Conservation (phyloP, 2,797 vertebrate genomes). For the Enteromius unitaeniatus region DNA sequence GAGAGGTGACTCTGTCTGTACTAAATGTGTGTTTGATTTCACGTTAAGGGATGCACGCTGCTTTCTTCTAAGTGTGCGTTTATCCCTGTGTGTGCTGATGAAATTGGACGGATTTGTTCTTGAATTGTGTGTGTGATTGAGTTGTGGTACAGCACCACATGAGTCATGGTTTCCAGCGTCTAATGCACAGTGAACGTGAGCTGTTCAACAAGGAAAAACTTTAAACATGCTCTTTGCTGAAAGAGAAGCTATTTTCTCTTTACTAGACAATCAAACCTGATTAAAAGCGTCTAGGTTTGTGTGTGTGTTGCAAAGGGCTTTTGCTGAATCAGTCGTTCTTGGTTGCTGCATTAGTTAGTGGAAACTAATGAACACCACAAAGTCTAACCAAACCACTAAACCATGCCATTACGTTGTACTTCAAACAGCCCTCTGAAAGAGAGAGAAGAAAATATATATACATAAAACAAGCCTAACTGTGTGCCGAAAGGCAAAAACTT, state of each 20-base stretch:
- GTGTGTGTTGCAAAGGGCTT: conserved; percentile 7
- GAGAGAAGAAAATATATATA: neutral
- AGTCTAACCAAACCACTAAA: conserved; percentile 32
- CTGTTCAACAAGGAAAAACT: conserved; percentile 20
- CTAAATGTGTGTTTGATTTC: conserved; percentile 11
- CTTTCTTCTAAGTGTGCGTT: conserved; percentile 4
- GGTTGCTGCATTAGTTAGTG: conserved; percentile 20
- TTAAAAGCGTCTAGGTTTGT: neutral
- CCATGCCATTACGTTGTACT: conserved; percentile 9
- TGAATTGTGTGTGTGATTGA: conserved; percentile 27
- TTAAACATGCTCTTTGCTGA: conserved; percentile 33
- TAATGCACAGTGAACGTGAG: conserved; percentile 7
- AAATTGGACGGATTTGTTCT: neutral
- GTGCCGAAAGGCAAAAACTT: neutral
- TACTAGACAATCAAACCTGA: conserved; percentile 59
- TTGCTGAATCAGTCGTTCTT: conserved; percentile 27
- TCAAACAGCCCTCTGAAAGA: conserved; percentile 20
- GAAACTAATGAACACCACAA: conserved; percentile 29
- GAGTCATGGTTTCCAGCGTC: conserved; percentile 52
- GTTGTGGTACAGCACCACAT: conserved; percentile 31
- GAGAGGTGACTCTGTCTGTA: neutral
- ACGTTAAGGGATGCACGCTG: neutral
- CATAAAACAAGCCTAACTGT: neutral
- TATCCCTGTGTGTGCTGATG: neutral
- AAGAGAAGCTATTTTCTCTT: conserved; percentile 64